Evolutionary conservation across 2,888 invertebrate genomes (phyloP).

Genomic region (Cyclophora punctaria): DNA sequence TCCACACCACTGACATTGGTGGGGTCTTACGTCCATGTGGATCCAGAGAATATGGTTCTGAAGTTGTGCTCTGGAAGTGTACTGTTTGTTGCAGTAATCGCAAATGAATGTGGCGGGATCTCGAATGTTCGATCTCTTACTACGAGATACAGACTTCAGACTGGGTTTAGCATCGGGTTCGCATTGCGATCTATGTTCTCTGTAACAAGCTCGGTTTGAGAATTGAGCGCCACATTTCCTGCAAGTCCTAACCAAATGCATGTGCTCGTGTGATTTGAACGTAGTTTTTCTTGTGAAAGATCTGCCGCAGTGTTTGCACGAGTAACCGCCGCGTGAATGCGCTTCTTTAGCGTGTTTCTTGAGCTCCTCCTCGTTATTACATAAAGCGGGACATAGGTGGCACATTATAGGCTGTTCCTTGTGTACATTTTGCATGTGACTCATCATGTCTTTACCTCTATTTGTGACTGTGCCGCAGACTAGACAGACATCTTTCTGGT

Average conservation of each 20-base stretch:
- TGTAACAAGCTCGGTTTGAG: slow-evolving; percentile 54
- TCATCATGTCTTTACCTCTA: slow-evolving; percentile 42
- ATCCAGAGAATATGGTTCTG: slow-evolving; percentile 68
- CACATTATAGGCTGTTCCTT: slow-evolving; percentile 34
- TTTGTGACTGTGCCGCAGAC: slow-evolving; percentile 40
- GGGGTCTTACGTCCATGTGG: slow-evolving; percentile 62
- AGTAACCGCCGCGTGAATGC: slow-evolving; percentile 38
- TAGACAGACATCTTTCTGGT: slow-evolving; percentile 52
- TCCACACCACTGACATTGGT: slow-evolving; percentile 68
- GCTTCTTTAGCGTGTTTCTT: slow-evolving; percentile 37
- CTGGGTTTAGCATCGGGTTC: slow-evolving; percentile 58
- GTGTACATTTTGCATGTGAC: slow-evolving; percentile 40
- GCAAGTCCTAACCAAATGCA: slow-evolving; percentile 59
- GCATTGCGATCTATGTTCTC: slow-evolving; percentile 52
- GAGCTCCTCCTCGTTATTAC: slow-evolving; percentile 28
- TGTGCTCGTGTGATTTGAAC: slow-evolving; percentile 50
- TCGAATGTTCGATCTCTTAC: slow-evolving; percentile 48
- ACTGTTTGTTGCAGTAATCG: slow-evolving; percentile 55
- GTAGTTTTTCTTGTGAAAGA: slow-evolving; percentile 42
- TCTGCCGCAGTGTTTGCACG: slow-evolving; percentile 53
- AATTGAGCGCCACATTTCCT: slow-evolving; percentile 52
- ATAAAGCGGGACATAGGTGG: slow-evolving; percentile 44
- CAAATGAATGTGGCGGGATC: slow-evolving; percentile 58
- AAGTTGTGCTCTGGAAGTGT: slow-evolving; percentile 51
- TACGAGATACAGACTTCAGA: slow-evolving; percentile 34